Conservation (phyloP, 2,888 invertebrate genomes). For the Acanthosoma haemorrhoidale region DNA sequence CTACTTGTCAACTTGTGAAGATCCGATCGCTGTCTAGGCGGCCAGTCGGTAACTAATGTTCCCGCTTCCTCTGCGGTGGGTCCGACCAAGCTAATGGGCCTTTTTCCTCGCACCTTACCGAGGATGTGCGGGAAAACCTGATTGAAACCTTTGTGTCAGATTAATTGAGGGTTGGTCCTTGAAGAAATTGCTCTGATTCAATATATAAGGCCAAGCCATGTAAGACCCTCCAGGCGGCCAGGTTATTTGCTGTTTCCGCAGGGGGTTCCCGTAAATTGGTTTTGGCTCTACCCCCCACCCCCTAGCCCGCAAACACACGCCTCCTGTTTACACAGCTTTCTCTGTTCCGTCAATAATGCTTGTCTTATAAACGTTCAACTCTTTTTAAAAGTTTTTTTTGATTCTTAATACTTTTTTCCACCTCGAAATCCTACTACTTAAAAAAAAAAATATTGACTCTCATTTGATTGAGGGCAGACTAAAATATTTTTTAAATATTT, state of each 20-base stretch:
- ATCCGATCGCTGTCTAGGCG: not conserved
- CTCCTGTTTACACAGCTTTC: constrained; percentile 8
- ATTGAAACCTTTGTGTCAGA: constrained; percentile 18
- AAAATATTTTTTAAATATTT: too few relatives aligned
- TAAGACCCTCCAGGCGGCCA: not conserved
- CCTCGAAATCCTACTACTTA: too few relatives aligned
- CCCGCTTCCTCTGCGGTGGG: too few relatives aligned
- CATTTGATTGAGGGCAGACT: too few relatives aligned
- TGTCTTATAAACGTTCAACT: too few relatives aligned
- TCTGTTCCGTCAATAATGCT: not conserved
- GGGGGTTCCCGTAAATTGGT: constrained; percentile 19
- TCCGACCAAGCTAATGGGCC: not conserved
- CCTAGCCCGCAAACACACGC: not conserved
- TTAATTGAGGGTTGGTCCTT: constrained; percentile 15
- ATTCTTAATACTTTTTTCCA: too few relatives aligned
- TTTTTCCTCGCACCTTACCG: constrained; percentile 6
- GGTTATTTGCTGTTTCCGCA: constrained; percentile 10
- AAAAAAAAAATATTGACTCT: too few relatives aligned
- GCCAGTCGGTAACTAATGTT: too few relatives aligned
- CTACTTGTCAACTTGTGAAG: not conserved
- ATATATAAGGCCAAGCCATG: constrained; percentile 11
- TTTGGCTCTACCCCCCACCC: not conserved
- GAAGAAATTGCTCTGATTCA: constrained; percentile 24
- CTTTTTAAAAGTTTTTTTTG: too few relatives aligned
- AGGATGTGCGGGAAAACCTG: not conserved